Percentiles rank a stretch among this genome's conserved stretches.
phyloP scores from a whole-genome alignment of 2,888 invertebrate genomes.

The Linnaemya tessellans region DNA sequence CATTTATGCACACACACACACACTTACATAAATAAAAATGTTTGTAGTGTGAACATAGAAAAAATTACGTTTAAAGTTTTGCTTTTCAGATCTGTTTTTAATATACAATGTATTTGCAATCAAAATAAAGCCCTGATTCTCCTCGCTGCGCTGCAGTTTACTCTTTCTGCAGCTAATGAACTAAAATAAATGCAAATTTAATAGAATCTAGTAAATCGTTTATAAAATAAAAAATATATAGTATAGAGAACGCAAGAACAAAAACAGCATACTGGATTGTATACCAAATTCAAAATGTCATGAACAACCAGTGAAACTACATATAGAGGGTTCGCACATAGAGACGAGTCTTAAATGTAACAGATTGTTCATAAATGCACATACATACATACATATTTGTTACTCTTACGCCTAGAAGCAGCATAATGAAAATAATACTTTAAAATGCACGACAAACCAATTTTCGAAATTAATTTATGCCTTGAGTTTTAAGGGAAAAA shows the following conservation, averaged over 20 bases:
- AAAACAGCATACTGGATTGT: background rate
- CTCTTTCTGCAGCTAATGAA: background rate
- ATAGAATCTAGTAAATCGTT: slow-evolving; percentile 13
- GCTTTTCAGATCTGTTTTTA: slow-evolving; percentile 9
- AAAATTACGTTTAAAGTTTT: slow-evolving; percentile 45
- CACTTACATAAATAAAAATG: background rate
- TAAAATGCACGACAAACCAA: too few species aligned
- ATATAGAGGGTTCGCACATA: background rate
- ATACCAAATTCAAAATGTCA: slow-evolving; percentile 53
- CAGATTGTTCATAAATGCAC: too few species aligned
- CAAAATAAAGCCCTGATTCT: background rate
- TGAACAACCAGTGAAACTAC: slow-evolving; percentile 33
- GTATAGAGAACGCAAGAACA: background rate
- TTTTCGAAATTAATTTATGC: too few species aligned
- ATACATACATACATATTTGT: too few species aligned
- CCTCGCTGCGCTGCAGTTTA: background rate
- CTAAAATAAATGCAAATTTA: slow-evolving; percentile 44
- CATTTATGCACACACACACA: background rate
- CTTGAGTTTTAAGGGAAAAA: too few species aligned
- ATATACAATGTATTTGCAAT: background rate
- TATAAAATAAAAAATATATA: background rate
- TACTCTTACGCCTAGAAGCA: too few species aligned
- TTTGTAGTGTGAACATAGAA: slow-evolving; percentile 1
- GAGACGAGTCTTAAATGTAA: background rate
- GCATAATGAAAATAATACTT: too few species aligned